Conservation (phyloP, 2,888 invertebrate genomes). For the Aspidiotus destructor region DNA sequence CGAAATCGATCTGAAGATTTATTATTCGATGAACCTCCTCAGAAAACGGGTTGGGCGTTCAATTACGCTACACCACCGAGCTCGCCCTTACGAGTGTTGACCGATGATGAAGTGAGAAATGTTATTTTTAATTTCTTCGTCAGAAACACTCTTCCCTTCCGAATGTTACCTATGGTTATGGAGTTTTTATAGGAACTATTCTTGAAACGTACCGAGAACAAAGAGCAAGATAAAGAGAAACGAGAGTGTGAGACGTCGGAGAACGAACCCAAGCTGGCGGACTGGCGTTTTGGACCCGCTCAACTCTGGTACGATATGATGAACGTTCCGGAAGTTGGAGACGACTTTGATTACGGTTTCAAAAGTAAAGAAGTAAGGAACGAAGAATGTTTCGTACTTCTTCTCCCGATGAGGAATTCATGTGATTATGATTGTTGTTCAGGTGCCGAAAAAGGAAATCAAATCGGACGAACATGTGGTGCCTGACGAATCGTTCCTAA, state of each 20-base stretch:
- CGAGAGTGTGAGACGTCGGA: conserved; percentile 41
- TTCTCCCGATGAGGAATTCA: too few species aligned
- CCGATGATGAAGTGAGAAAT: conserved; percentile 66
- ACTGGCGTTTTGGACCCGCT: conserved; percentile 96
- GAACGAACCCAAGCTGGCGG: conserved; percentile 63
- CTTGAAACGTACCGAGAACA: conserved; percentile 47
- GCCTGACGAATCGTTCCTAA: conserved; percentile 83
- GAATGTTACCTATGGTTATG: background rate
- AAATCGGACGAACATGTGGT: conserved; percentile 49
- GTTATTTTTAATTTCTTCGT: background rate
- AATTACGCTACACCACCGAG: conserved; percentile 54
- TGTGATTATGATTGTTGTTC: background rate
- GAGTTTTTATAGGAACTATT: conserved; percentile 45
- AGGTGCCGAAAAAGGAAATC: conserved; percentile 38
- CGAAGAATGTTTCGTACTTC: background rate
- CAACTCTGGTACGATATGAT: conserved; percentile 98
- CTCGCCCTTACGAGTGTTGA: conserved; percentile 55
- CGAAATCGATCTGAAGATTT: conserved; percentile 33
- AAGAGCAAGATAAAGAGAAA: conserved; percentile 35
- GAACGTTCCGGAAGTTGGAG: conserved; percentile 86
- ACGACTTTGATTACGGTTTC: conserved; percentile 93
- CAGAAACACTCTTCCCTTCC: background rate
- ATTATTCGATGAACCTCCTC: conserved; percentile 26
- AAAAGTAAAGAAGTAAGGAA: conserved; percentile 47
- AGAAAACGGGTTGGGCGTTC: conserved; percentile 46